Evolutionary conservation across 2,797 vertebrate genomes (phyloP), one percentile per base, ranked within the genome.

Genomic region (Rallus crepitans): DNA sequence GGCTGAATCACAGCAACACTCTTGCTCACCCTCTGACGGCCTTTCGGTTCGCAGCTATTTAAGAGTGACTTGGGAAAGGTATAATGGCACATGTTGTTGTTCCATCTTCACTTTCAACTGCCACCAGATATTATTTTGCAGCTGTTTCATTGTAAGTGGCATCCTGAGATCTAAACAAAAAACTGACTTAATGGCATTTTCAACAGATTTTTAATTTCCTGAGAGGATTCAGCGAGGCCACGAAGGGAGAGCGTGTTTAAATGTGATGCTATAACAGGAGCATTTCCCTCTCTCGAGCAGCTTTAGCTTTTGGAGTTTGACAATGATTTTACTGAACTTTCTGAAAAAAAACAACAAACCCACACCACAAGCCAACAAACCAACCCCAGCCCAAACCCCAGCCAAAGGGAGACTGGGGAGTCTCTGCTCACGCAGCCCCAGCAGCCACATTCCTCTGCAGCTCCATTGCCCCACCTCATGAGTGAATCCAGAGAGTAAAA

Each of bases 151-250:
- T 88, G 55, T 59, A 92, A 88, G 42, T 75, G 76, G 76, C 76
- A 96, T 92, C 83, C 89, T 92, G 82, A 92, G 92, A 66, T 70
- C 84, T 88, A 79, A 89, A 89, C 65, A 82, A 76, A 90, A 86
- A 71, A 23, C 35, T 35, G 18, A 63, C 93, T 89, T 87, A 89
- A 92, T 40, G 84, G 76, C 81, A 92, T 75, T 92, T 96, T 94
- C 84, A 89, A 93, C 65, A 93, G 88, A 81, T 89, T 95, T 91
- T 94, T 96, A 93, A 97, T 96, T 96, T 97, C 95, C 93, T 88
- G 82, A 92, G 79, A 83, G 89, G 82, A 92, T 56, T 89, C 55
- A 47, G 84, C 0, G 0, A 71, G 76, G 63, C 47, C 73, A 89
- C 3, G 0, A 82, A 82, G 42, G 40, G 25, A 85, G 37, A 93